Base-by-base conservation (phyloP, 2,888 invertebrate species). In the Lepidochrysops patricia region DNA sequence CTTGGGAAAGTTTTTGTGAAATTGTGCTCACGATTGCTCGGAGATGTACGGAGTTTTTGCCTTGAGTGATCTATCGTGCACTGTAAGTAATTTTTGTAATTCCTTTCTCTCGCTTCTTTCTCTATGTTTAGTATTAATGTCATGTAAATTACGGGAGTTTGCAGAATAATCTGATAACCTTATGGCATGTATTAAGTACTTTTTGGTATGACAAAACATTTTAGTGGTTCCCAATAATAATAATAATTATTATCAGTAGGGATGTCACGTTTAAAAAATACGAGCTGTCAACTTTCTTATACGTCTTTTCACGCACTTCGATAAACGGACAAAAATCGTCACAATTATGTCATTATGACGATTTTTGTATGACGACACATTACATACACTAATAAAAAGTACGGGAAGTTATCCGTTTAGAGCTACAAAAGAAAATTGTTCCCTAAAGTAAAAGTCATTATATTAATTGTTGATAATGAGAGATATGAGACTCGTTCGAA, bases 1-100 rank as follows among this genome's bases (percentile, higher is more conserved):
- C 54, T 32, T 29, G 74, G 70, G 74, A 77, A 74, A 75, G 75
- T 73, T 69, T 66, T 71, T 68, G 70, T 73, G 70, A 72, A 71
- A 71, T 72, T 72, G 71, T 69, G 65, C 60, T 57, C 61, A 49
- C 58, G 50, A 61, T 59, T 60, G 58, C 35, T 50, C 62, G 58
- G 57, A 63, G 64, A 68, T 66, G 66, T 63, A 65, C 62, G 66
- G 64, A 60, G 60, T 67, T 64, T 64, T 68, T 61, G 63, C 63
- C 43, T 62, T 63, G 62, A 67, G 66, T 66, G 61, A 64, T 62
- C 62, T 66, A 43, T 63, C 64, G 66, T 65, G 64, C 60, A 62
- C 60, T 59, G 68, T 68, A 63, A 69, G 64, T 68, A 65, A 48
- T 63, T 60, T 60, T 59, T 63, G 62, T 12, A 43, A 43, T 19